These are phyloP conservation scores for Alcis repandata DNA, from an alignment of 2,888 invertebrate species.

Conservation along the genomic window DNA sequence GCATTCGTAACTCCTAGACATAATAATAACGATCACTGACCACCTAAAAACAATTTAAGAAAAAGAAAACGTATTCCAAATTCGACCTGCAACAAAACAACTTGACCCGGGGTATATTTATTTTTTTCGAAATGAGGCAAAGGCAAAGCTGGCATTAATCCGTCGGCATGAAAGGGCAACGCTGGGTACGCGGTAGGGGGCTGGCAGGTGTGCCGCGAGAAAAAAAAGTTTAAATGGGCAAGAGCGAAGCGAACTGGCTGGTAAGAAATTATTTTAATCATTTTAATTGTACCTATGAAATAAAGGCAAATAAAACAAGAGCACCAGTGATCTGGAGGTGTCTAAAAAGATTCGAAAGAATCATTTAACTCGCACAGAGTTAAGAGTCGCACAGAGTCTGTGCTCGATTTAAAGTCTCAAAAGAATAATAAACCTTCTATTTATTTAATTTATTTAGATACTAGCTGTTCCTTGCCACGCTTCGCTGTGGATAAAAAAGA, in stretches of 20 bases:
- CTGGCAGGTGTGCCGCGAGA: constrained; percentile 73
- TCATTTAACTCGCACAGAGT: no score
- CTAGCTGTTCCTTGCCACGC: no score
- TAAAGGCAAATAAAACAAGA: background rate
- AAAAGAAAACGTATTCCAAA: constrained; percentile 33
- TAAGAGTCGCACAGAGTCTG: no score
- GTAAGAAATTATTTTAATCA: constrained; percentile 36
- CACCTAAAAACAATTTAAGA: constrained; percentile 37
- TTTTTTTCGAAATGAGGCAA: constrained; percentile 53
- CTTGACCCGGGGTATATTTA: constrained; percentile 48
- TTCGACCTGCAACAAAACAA: constrained; percentile 42
- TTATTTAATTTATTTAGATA: no score
- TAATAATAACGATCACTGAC: constrained; percentile 22
- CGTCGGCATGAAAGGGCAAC: constrained; percentile 65
- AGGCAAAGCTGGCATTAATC: constrained; percentile 74
- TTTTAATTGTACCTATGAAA: background rate
- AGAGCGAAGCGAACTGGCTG: constrained; percentile 50
- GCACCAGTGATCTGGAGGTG: no score
- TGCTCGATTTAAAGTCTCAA: no score
- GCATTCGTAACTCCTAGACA: constrained; percentile 5
- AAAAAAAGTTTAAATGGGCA: constrained; percentile 49
- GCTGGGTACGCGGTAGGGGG: constrained; percentile 70
- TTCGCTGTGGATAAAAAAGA: no score
- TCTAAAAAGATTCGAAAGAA: no score
- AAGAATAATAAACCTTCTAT: no score